Conservation (phyloP, 2,888 invertebrate species). For the Eulithis prunata region DNA sequence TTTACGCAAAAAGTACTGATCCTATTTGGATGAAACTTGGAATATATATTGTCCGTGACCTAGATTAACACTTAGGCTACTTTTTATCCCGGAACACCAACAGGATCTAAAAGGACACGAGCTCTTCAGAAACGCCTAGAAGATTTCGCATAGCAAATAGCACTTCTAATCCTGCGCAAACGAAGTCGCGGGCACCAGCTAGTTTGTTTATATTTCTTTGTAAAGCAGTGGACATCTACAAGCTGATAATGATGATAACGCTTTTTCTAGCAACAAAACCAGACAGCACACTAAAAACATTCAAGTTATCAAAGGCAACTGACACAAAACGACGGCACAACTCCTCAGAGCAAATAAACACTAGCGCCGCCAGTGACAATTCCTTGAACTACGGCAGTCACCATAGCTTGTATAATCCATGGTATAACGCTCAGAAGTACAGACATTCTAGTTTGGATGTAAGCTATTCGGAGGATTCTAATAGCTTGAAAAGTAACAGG, state of each 20-base stretch:
- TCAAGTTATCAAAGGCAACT: constrained; percentile 77
- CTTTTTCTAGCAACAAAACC: constrained; percentile 65
- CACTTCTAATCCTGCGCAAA: too few relatives aligned
- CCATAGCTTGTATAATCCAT: constrained; percentile 69
- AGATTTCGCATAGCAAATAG: too few relatives aligned
- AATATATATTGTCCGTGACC: too few relatives aligned
- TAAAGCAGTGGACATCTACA: too few relatives aligned
- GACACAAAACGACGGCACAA: constrained; percentile 85
- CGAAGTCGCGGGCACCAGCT: too few relatives aligned
- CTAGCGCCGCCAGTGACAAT: constrained; percentile 59
- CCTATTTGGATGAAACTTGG: too few relatives aligned
- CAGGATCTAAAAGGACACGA: too few relatives aligned
- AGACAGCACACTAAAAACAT: constrained; percentile 67
- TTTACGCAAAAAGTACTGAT: too few relatives aligned
- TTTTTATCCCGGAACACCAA: too few relatives aligned
- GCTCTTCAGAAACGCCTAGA: too few relatives aligned
- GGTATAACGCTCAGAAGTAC: constrained; percentile 68
- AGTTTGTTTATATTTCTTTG: too few relatives aligned
- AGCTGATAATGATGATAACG: constrained; percentile 7
- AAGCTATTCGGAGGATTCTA: constrained; percentile 87
- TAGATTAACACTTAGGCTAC: too few relatives aligned
- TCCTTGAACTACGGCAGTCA: constrained; percentile 76
- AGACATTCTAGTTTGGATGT: constrained; percentile 79
- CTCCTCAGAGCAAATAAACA: constrained; percentile 72
- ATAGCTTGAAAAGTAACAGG: constrained; percentile 87